Percentiles rank a stretch among this genome's conserved stretches.
These are phyloP conservation scores for Idaea aversata DNA, from an alignment of 2,888 invertebrate genomes.

Conservation along the genomic window DNA sequence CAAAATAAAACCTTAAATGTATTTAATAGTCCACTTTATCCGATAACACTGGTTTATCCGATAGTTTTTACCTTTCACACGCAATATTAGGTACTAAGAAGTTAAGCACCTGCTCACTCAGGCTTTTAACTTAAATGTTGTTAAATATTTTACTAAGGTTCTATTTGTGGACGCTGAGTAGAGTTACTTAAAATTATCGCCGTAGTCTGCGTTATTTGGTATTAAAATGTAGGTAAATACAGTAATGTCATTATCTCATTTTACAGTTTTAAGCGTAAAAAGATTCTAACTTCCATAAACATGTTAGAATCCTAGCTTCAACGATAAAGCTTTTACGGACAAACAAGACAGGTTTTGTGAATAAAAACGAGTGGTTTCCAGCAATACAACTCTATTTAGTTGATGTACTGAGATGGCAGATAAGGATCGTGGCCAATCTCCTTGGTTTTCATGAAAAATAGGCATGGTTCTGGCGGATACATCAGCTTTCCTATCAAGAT, in stretches of 20 bases:
- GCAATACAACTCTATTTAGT: background rate
- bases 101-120: constrained; percentile 25
- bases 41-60: constrained; percentile 31
- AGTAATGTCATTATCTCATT: background rate
- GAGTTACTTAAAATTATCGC: constrained; percentile 9
- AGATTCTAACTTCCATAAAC: background rate
- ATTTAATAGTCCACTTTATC: constrained; percentile 30
- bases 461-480: constrained; percentile 12
- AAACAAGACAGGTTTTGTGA: background rate
- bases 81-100: constrained; percentile 27
- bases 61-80: constrained; percentile 34
- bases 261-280: background rate
- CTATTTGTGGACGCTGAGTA: constrained; percentile 13
- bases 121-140: constrained; percentile 26
- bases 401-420: background rate
- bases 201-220: constrained; percentile 3
- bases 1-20: constrained; percentile 28
- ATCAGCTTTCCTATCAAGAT: constrained; percentile 22
- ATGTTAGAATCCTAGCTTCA: background rate
- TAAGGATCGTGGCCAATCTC: constrained; percentile 8
- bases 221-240: background rate
- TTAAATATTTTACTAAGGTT: constrained; percentile 24
- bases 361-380: background rate
- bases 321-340: background rate
- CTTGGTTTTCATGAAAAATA: constrained; percentile 18